phyloP scores from a whole-genome alignment of 2,113 vertebrate species.

The Peromyscus californicus region DNA sequence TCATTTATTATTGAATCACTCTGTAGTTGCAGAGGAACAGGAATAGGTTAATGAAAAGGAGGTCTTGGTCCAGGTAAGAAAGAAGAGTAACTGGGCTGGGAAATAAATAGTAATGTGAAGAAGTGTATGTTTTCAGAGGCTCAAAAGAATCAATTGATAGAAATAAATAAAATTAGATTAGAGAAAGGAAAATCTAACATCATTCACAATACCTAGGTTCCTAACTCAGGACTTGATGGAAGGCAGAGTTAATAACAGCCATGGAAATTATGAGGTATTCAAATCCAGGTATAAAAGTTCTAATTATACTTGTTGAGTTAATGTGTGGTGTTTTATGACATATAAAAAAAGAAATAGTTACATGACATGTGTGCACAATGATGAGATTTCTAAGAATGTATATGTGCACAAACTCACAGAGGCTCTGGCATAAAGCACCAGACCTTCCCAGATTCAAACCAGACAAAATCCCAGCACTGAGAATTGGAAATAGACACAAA shows the following conservation, averaged over 20 bases:
- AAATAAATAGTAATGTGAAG: neutral
- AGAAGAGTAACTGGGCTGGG: neutral
- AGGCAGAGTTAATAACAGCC: neutral
- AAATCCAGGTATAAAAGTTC: neutral
- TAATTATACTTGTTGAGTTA: neutral
- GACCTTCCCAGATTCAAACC: neutral
- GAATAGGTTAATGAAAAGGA: neutral
- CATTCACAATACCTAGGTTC: neutral
- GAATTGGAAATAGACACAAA: neutral
- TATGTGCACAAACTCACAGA: neutral
- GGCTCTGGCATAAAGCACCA: neutral
- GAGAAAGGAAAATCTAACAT: neutral
- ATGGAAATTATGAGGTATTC: neutral
- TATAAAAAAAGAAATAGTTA: slow-evolving; percentile 6
- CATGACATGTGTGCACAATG: neutral
- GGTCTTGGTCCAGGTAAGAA: neutral
- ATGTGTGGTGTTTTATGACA: neutral
- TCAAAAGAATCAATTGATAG: neutral
- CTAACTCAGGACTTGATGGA: neutral
- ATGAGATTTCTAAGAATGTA: neutral
- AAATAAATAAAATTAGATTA: neutral
- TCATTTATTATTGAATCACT: neutral
- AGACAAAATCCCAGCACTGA: neutral
- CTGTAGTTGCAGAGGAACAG: neutral
- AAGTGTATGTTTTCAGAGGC: neutral